These are phyloP conservation scores for Hypsibius dujardini DNA, from an alignment of 1,140 invertebrate species.

Conservation along the genomic window DNA sequence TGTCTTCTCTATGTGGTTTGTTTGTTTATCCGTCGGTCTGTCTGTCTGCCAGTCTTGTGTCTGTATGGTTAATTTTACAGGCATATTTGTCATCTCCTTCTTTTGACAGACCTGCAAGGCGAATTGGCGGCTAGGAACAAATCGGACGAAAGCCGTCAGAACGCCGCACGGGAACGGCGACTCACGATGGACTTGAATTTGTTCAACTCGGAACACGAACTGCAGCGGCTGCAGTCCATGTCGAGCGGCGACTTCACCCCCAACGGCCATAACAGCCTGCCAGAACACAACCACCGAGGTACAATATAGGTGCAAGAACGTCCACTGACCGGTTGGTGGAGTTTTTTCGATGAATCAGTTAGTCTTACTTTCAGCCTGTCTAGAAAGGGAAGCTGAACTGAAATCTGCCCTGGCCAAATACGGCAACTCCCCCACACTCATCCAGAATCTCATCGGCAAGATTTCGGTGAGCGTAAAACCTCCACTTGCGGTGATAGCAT, in stretches of 20 bases:
- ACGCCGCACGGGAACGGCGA: not conserved
- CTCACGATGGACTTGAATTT: constrained; percentile 1
- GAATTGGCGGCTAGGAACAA: not conserved
- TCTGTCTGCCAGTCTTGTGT: no score
- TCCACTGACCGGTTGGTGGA: not conserved
- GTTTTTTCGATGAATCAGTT: not conserved
- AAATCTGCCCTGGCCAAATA: not conserved
- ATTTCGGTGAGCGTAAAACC: not conserved
- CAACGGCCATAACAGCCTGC: not conserved
- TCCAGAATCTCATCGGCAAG: constrained; percentile 5
- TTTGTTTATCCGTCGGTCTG: no score
- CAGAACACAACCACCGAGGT: not conserved
- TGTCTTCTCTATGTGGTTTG: no score
- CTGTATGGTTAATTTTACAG: not conserved
- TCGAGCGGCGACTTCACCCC: not conserved
- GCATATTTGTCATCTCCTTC: not conserved
- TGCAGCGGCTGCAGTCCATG: not conserved
- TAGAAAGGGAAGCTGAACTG: not conserved
- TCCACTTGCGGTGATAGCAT: no score
- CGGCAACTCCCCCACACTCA: not conserved
- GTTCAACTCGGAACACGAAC: not conserved
- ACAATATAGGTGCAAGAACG: not conserved
- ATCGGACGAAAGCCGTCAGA: not conserved
- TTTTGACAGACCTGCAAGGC: not conserved
- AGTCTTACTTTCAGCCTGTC: not conserved